phyloP scores from a whole-genome alignment of 35 echinoderm and acorn worm species.

The Stichopus chloronotus region DNA sequence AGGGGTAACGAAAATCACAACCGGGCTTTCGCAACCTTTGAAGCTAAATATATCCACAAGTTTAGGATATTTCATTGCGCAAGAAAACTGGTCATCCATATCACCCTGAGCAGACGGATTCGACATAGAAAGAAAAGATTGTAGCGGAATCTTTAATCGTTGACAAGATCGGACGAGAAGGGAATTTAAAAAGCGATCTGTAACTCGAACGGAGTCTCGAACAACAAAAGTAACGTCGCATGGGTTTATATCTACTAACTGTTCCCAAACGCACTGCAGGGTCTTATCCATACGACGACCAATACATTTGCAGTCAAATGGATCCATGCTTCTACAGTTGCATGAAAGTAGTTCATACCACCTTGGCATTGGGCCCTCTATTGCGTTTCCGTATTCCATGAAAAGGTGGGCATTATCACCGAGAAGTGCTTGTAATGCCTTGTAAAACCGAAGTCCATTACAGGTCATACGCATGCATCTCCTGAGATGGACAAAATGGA shows the following conservation, averaged over 20 bases:
- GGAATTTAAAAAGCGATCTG: constrained; percentile 47
- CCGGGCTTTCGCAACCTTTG: constrained; percentile 75
- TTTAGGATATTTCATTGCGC: not conserved
- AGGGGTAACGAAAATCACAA: constrained; percentile 63
- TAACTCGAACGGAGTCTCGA: constrained; percentile 47
- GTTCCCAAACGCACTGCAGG: constrained; percentile 36
- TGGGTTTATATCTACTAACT: constrained; percentile 41
- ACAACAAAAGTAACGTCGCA: constrained; percentile 53
- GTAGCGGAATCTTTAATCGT: constrained; percentile 28
- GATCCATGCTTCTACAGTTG: constrained; percentile 28
- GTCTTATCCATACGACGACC: constrained; percentile 25
- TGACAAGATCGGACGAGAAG: constrained; percentile 44
- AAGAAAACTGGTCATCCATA: not conserved
- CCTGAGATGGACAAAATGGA: constrained; percentile 30
- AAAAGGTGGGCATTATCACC: constrained; percentile 45
- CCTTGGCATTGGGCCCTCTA: constrained; percentile 56
- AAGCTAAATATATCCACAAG: constrained; percentile 78
- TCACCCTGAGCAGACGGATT: too few relatives aligned
- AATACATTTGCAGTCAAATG: constrained; percentile 49
- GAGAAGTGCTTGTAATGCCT: constrained; percentile 60
- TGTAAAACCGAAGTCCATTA: constrained; percentile 63
- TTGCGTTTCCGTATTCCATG: constrained; percentile 58
- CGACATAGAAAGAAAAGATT: not conserved
- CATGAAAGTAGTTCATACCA: constrained; percentile 66
- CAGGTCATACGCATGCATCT: constrained; percentile 74